Evolutionary conservation across 2,888 invertebrate genomes (phyloP), one percentile per base, ranked within the genome.

Genomic region (Blera fallax): DNA sequence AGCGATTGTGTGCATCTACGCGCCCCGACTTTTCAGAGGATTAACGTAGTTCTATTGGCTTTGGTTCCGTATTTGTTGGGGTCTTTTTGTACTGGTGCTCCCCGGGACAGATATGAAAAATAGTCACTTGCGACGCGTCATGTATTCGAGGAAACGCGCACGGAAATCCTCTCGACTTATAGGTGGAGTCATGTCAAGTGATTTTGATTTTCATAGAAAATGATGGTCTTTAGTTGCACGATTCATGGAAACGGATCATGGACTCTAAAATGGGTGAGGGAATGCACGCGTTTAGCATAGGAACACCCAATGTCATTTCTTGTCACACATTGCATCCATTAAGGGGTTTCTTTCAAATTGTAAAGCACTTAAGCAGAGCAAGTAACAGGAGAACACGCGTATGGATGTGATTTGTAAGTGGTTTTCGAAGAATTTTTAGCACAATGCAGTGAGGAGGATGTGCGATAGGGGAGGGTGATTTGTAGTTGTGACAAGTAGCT

Each of bases 131-230:
- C 45, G n/a, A 16, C 70, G 48, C 58, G 45, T 58, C 29, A 16
- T 56, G n/a, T 34, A 27, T 70, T 56, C 34, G 24, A 58, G 32
- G 58, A 58, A 72, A 72, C 45, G 18, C 18, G 14, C 43, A 18
- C 32, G 40, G 32, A 43, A 50, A 50, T 50, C 50, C 50, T 32
- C 34, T 14, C 29, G 16, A 54, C 54, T 54, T 69, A 27, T 58
- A 70, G 56, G 43, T 56, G 43, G 43, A 48, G 72, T 60, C 72
- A 34, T 60, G 58, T 72, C 58, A 60, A 72, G 72, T 72, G 72
- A 72, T 72, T 67, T 50, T 67, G 65, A 65, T 65, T 45, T 70
- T 45, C 58, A 32, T 45, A 24, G 58, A 43, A 54, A 67, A 52
- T 54, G 40, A 56, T 18, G 32, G 40, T 65, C 65, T 50, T 64